Evolutionary conservation across 2,113 vertebrate species (phyloP).

Genomic region (Orcinus orca): DNA sequence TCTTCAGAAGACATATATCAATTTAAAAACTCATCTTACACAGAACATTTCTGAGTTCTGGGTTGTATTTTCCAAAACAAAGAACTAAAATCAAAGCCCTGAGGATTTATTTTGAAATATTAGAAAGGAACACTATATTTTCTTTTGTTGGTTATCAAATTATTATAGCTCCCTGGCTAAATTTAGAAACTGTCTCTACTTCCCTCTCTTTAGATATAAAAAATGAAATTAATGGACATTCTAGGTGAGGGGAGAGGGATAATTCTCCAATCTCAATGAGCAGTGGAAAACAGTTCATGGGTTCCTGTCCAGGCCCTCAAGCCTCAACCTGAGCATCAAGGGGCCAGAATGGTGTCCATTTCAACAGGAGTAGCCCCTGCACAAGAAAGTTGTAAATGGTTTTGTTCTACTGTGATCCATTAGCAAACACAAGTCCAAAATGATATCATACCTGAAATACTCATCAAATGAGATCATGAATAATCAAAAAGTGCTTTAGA

Average conservation of each 20-base stretch:
- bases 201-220: not conserved
- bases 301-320: not conserved
- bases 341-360: not conserved
- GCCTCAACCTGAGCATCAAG: not conserved
- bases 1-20: not conserved
- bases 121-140: conserved; percentile 10
- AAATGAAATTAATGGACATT: conserved; percentile 37
- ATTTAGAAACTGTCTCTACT: conserved; percentile 13
- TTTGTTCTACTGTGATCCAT: conserved; percentile 32
- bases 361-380: not conserved
- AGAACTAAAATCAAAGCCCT: conserved; percentile 31
- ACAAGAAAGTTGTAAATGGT: not conserved
- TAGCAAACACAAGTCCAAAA: conserved; percentile 40
- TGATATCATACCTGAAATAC: not conserved
- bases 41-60: conserved; percentile 17
- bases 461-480: conserved; percentile 26
- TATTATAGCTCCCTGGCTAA: not conserved
- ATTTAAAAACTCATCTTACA: conserved; percentile 34
- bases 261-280: not conserved
- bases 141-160: conserved; percentile 31
- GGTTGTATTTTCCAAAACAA: conserved; percentile 46
- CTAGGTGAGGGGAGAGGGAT: not conserved
- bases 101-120: conserved; percentile 8
- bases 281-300: not conserved
- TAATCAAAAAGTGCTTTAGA: conserved; percentile 48